These are phyloP conservation scores for Actinostola sp. DNA, from an alignment of 92 coral and sea anemone genomes.

Conservation along the genomic window DNA sequence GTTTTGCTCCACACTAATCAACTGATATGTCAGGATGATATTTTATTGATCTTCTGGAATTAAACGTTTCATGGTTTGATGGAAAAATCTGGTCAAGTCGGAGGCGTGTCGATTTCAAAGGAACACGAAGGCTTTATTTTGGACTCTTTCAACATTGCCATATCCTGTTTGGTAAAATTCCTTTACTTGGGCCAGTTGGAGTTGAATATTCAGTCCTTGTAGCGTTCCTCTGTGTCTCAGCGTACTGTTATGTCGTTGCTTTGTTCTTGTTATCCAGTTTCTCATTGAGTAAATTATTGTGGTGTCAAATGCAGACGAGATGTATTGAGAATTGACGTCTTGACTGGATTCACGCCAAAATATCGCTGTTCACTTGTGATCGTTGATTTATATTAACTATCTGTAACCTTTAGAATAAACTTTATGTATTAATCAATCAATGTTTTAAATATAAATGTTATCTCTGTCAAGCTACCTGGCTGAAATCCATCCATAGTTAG, in stretches of 20 bases:
- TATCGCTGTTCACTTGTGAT: constrained; percentile 5
- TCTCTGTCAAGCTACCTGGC: constrained; percentile 4
- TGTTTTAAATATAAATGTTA: constrained; percentile 5
- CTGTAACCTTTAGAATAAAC: not conserved
- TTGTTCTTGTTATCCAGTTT: constrained; percentile 8
- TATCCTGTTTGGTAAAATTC: constrained; percentile 30
- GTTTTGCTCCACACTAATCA: constrained; percentile 25
- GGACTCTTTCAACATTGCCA: constrained; percentile 36
- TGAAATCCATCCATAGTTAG: not conserved
- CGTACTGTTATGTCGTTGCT: not conserved
- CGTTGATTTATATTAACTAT: not conserved
- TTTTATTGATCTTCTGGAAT: constrained; percentile 26
- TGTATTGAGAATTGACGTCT: constrained; percentile 12
- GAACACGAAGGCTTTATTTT: constrained; percentile 29
- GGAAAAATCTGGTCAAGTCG: constrained; percentile 16
- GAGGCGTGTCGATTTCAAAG: constrained; percentile 30
- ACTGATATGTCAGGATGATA: constrained; percentile 3
- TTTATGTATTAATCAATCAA: constrained; percentile 10
- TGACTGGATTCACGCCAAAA: constrained; percentile 22
- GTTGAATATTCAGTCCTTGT: constrained; percentile 1
- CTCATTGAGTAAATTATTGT: not conserved
- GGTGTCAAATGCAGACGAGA: not conserved
- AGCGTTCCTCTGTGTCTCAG: not conserved
- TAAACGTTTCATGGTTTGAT: constrained; percentile 31
- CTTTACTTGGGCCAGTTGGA: not conserved